Evolutionary conservation across 2,797 vertebrate species (phyloP), one percentile per base, ranked within the genome.

Genomic region (Dallia pectoralis): DNA sequence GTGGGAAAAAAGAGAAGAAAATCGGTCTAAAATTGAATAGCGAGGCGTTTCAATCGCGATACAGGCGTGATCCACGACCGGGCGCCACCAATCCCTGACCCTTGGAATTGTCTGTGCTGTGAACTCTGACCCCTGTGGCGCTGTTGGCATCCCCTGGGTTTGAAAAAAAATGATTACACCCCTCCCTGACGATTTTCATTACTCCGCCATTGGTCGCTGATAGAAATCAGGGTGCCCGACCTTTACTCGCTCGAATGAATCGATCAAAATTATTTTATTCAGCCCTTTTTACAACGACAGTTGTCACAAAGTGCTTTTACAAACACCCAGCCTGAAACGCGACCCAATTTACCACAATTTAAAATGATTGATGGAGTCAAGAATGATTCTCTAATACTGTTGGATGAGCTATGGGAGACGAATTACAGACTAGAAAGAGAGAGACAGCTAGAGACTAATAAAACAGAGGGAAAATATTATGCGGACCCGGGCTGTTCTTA

Each of bases 351-450:
- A 62, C 74, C 73, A 75, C 74, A 76, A 82, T 75, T 78, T 70
- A 78, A 84, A 80, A 80, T 82, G 79, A 78, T 78, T 74, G 78
- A 78, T 78, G 73, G 77, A 70, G 59, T 61, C 51, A 71, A 73
- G 65, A 75, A 44, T 44, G 22, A 11, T 27, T 8, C 79, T 77
- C 74, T 76, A 71, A 49, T 65, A 69, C 30, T 16, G 29, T 16
- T 29, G 27, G 15, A 62, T 36, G 53, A 29, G 22, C 16, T 19
- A 27, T 61, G 49, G 12, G 30, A 56, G 56, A 47, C 19, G 59
- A 36, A 8, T 11, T 18, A 32, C 14, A 27, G 53, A 51, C 53
- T 51, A 70, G 56, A 62, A 36, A 74, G 75, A 73, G 49, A 70
- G 75, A 68, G 19, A 19, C 40, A 7, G 40, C 7, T 7, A 40